A percentile compares a stretch with the other conserved stretches of the same genome.
Conservation (phyloP, 1,140 invertebrate species). For the Leptoteleia sp. region DNA sequence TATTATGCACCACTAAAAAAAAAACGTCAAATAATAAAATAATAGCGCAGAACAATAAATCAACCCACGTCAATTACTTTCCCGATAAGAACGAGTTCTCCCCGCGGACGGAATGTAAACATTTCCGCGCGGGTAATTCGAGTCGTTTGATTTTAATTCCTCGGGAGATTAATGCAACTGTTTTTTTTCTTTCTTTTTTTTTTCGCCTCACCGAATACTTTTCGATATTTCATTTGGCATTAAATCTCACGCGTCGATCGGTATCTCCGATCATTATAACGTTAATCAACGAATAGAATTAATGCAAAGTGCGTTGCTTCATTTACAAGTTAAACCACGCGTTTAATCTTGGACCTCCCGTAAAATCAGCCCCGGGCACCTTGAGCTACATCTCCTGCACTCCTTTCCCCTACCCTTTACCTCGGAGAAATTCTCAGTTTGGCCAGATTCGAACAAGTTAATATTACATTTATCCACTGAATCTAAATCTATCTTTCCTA, state of each 20-base stretch:
- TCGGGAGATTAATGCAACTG: slow-evolving; percentile 6
- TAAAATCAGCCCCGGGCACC: slow-evolving; percentile 38
- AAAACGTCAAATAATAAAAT: slow-evolving; percentile 56
- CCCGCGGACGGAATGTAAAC: slow-evolving; percentile 8
- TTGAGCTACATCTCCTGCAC: slow-evolving; percentile 24
- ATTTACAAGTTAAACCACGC: slow-evolving; percentile 50
- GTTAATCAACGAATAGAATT: slow-evolving; percentile 51
- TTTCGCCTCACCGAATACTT: slow-evolving; percentile 11
- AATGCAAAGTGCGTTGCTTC: slow-evolving; percentile 28
- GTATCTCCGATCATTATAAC: slow-evolving; percentile 45
- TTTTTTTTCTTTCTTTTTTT: too few relatives aligned
- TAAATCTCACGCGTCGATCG: slow-evolving; percentile 5
- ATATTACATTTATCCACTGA: too few relatives aligned
- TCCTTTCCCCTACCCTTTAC: slow-evolving; percentile 4
- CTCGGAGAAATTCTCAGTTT: slow-evolving; percentile 24
- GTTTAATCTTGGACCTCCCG: slow-evolving; percentile 59
- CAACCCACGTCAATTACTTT: slow-evolving; percentile 52
- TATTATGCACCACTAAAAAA: slow-evolving; percentile 53
- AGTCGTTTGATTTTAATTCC: slow-evolving; percentile 25
- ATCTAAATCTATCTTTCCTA: too few relatives aligned
- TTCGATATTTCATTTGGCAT: slow-evolving; percentile 32
- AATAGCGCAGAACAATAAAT: slow-evolving; percentile 31
- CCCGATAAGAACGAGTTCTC: slow-evolving; percentile 1
- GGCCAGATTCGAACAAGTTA: too few relatives aligned
- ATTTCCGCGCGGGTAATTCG: slow-evolving; percentile 7